Evolutionary conservation across 2,113 vertebrate species (phyloP).

Genomic region (Struthidea cinerea): DNA sequence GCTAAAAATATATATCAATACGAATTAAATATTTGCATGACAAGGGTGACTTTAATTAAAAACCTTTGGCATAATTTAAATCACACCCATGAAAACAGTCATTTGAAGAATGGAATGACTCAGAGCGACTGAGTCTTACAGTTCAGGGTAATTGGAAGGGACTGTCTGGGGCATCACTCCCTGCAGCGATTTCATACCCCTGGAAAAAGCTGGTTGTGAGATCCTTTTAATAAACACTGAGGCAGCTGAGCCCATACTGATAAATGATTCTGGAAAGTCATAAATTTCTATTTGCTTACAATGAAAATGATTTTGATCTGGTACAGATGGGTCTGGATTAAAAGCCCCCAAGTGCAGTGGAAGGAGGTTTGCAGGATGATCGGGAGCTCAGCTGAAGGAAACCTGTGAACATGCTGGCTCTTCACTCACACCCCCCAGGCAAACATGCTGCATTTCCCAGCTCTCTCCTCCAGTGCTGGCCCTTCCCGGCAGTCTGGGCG

Average conservation of each 20-base stretch:
- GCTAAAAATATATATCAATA: constrained; percentile 37
- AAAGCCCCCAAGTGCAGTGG: background rate
- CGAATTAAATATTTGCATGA: constrained; percentile 58
- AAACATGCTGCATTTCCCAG: background rate
- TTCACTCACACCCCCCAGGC: background rate
- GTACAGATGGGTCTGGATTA: background rate
- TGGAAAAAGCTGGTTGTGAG: background rate
- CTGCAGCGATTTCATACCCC: background rate
- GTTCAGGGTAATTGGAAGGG: background rate
- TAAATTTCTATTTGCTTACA: background rate
- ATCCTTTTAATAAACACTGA: background rate
- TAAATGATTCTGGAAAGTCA: background rate
- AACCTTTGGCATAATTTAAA: constrained; percentile 33
- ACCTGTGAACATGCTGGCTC: background rate
- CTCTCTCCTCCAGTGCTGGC: background rate
- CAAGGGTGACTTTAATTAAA: constrained; percentile 53
- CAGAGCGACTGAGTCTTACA: background rate
- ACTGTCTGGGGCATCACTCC: background rate
- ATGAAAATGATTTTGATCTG: background rate
- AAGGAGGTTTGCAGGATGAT: background rate
- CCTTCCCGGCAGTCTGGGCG: background rate
- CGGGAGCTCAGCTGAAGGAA: background rate
- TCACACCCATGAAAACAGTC: constrained; percentile 21
- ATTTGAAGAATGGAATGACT: constrained; percentile 18
- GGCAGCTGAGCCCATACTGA: background rate